phyloP scores from a whole-genome alignment of 2,113 vertebrate genomes.

The Madoqua kirkii region DNA sequence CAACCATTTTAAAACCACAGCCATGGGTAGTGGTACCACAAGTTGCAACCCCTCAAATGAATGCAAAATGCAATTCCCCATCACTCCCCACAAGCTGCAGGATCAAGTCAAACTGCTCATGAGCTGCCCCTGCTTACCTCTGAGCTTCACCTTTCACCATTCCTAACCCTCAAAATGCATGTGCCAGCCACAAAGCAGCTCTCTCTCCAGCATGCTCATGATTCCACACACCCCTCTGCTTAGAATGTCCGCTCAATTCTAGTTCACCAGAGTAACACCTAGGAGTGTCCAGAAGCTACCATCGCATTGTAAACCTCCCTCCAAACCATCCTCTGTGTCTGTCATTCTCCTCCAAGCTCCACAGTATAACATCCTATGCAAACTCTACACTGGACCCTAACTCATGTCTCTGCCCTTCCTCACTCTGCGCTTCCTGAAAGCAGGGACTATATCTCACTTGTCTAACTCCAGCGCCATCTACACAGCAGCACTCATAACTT shows the following conservation, averaged over 20 bases:
- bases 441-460: not conserved
- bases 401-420: not conserved
- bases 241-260: not conserved
- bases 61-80: not conserved
- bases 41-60: not conserved
- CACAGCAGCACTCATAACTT: not conserved
- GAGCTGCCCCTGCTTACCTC: not conserved
- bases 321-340: not conserved
- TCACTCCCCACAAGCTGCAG: not conserved
- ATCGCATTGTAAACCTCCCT: not conserved
- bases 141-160: not conserved
- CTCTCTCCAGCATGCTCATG: not conserved
- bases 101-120: not conserved
- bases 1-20: not conserved
- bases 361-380: not conserved
- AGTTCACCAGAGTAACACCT: not conserved
- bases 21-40: not conserved
- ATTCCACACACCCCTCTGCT: not conserved
- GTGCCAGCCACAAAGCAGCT: rapidly evolving
- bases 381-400: not conserved
- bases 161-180: not conserved
- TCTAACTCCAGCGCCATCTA: not conserved
- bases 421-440: not conserved
- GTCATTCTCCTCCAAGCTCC: not conserved
- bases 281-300: not conserved